Evolutionary conservation across 2,797 vertebrate species (phyloP), one percentile per base, ranked within the genome.

Genomic region (Tapirus indicus): DNA sequence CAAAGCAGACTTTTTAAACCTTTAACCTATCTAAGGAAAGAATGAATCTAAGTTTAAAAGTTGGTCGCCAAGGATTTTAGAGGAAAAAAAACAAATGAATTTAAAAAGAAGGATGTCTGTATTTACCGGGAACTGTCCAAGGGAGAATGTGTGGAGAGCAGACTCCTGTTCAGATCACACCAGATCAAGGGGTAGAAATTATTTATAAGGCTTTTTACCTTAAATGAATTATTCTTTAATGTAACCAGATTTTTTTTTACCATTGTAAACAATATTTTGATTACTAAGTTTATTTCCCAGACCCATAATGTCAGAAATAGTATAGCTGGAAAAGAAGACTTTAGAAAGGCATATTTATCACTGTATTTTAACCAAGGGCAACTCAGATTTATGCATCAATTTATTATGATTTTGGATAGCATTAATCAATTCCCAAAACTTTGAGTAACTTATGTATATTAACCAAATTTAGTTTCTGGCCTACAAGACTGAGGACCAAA

Each of bases 251-350:
- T 74, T 35, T 68, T 38, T 74, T 94, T 86, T 72, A 86, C 20
- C 66, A 21, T 17, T 72, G 32, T 47, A 54, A 72, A 85, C 1
- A 49, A 56, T 72, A 72, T 93, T 77, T 79, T 83, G 6, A 62
- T 95, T 77, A 32, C 44, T 74, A 64, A 56, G 18, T 93, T 93
- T 62, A 84, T 84, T 71, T 89, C 18, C 29, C n/a, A 93, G 41
- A 84, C 2, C 2, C 20, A 78, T 10, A 96, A 41, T 7, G 84
- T 18, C 27, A 95, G 62, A 78, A 77, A 69, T 20, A 54, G 7
- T 77, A 71, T 84, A 88, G 54, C 17, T 13, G 54, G 2, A 69
- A 71, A 69, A 71, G 12, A 74, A 27, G n/a, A 77, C 23, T 79
- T 75, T 84, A 93, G 32, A 88, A 82, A 77, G 12, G 1, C 14